Evolutionary conservation across 2,113 vertebrate species (phyloP), one percentile per base, ranked within the genome.

Genomic region (Odocoileus virginianus): DNA sequence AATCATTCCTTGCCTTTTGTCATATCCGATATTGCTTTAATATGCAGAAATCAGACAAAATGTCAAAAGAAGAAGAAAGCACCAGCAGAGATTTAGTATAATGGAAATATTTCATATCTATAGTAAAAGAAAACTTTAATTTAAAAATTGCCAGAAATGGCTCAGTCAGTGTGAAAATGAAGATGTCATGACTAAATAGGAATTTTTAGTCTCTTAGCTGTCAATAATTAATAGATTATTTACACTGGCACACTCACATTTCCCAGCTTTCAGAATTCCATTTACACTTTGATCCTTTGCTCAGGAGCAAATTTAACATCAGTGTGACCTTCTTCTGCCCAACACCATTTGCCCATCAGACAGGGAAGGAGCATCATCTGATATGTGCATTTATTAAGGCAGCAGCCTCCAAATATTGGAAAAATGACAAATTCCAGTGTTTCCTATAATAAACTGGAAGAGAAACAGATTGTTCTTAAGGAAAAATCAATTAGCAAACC

Each of bases 201-300:
- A 98, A 97, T 98, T 98, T 98, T 98, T 33, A n/a, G 98, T 98
- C 98, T 98, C 98, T 95, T 92, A 89, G 98, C 99, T 98, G 98
- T 98, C 99, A 99, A 99, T 99, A 99, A 99, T 99, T 99, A 99
- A 99, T 99, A 99, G 99, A 99, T 99, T 99, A 99, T 99, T 99
- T 99, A 99, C 99, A 99, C 99, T 98, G 99, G 99, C 99, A 99
- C 99, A 99, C 98, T 99, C 98, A 99, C 99, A 99, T 99, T 99
- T 98, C 99, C 99, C 98, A 98, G 98, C 99, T 99, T 99, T 99
- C 98, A 99, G 99, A 98, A 98, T 99, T 99, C 98, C 99, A 99
- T 99, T 99, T 99, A 99, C 99, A 99, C 98, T 98, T 98, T 99
- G 99, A 99, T 99, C 99, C 98, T 99, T 98, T 98, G 98, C 99